These are phyloP conservation scores for Drosophila atroscutellata DNA, from an alignment of 2,888 invertebrate genomes.

Conservation along the genomic window DNA sequence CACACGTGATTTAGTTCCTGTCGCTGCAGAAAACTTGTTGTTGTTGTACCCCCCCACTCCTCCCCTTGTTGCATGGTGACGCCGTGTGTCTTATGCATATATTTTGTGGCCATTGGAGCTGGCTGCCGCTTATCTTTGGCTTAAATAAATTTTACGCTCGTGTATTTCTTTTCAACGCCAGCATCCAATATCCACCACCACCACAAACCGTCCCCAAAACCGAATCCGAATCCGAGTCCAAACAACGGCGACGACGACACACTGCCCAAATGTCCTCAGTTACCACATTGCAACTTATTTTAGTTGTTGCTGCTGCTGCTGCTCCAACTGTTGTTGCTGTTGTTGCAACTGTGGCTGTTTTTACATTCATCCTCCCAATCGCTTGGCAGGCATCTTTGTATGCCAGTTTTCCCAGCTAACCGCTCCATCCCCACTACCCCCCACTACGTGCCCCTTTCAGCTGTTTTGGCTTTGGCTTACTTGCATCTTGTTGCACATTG, in stretches of 20 bases:
- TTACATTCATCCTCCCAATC: slow-evolving; percentile 52
- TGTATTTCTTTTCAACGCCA: slow-evolving; percentile 79
- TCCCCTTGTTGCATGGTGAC: slow-evolving; percentile 32
- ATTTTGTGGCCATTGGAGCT: slow-evolving; percentile 63
- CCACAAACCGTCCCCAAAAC: slow-evolving; percentile 25
- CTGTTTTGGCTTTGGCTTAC: slow-evolving; percentile 53
- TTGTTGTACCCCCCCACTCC: slow-evolving; percentile 12
- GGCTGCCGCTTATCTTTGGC: slow-evolving; percentile 72
- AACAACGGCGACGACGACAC: slow-evolving; percentile 55
- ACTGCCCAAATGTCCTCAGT: slow-evolving; percentile 77
- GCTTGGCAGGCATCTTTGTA: slow-evolving; percentile 57
- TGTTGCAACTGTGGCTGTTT: slow-evolving; percentile 28
- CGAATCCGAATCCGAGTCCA: slow-evolving; percentile 21
- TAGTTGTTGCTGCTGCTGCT: slow-evolving; percentile 25
- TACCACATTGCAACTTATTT: slow-evolving; percentile 56
- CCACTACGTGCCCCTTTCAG: not conserved
- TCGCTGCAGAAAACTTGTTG: slow-evolving; percentile 77
- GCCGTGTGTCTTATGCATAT: slow-evolving; percentile 72
- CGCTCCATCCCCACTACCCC: not conserved
- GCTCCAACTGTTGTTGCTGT: slow-evolving; percentile 21
- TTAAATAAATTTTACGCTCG: slow-evolving; percentile 79
- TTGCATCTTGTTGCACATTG: slow-evolving; percentile 66
- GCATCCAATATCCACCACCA: slow-evolving; percentile 32
- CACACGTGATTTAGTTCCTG: slow-evolving; percentile 80
- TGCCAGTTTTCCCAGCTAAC: slow-evolving; percentile 36